phyloP scores from a whole-genome alignment of 92 coral and sea anemone genomes.

The Epizoanthus scotinus region DNA sequence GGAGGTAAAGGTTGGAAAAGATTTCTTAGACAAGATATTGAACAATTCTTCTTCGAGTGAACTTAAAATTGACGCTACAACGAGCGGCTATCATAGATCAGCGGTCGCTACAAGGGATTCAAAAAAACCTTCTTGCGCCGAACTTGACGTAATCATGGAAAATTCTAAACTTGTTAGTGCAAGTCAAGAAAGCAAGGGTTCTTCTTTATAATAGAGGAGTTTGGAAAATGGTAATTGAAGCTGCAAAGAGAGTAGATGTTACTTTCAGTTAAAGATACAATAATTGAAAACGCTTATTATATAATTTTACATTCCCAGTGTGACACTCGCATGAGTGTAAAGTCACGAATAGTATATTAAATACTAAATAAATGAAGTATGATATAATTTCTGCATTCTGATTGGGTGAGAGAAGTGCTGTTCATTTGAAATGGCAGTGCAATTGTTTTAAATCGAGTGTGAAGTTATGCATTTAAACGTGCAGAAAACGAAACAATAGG shows the following conservation, averaged over 20 bases:
- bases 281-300: too few relatives aligned
- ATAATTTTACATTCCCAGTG: too few relatives aligned
- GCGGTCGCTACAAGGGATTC: background rate
- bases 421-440: too few relatives aligned
- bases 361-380: too few relatives aligned
- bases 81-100: background rate
- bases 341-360: too few relatives aligned
- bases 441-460: too few relatives aligned
- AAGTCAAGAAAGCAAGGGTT: background rate
- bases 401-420: too few relatives aligned
- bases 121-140: background rate
- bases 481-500: too few relatives aligned
- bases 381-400: too few relatives aligned
- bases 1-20: slow-evolving; percentile 6
- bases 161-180: background rate
- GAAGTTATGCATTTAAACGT: too few relatives aligned
- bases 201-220: background rate
- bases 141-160: background rate
- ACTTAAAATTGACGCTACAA: background rate
- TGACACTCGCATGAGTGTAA: too few relatives aligned
- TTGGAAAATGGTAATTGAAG: background rate
- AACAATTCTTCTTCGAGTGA: background rate
- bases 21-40: slow-evolving; percentile 5
- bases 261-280: too few relatives aligned
- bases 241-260: background rate